Evolutionary conservation across 2,113 vertebrate genomes (phyloP).

Genomic region (Colinus virginianus): DNA sequence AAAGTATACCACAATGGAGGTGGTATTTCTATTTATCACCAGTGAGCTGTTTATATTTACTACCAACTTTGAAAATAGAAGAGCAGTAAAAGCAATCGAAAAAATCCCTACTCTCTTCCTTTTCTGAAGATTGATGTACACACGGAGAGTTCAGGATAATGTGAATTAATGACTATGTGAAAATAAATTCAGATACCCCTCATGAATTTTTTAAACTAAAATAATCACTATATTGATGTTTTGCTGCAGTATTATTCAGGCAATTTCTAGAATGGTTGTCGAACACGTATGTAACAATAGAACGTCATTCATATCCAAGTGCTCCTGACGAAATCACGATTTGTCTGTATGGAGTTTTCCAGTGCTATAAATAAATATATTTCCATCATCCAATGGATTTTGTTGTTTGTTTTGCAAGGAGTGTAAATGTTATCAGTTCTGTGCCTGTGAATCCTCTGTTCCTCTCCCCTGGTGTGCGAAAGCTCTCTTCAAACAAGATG

Average conservation of each 20-base stretch:
- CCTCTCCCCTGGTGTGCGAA: background rate
- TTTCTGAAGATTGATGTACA: background rate
- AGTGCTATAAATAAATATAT: background rate
- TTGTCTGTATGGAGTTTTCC: fast-evolving
- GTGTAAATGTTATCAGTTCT: background rate
- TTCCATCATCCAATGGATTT: background rate
- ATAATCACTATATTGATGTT: background rate
- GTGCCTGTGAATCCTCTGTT: background rate
- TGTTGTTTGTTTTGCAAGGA: background rate
- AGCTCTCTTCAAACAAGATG: too few relatives aligned
- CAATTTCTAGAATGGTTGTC: background rate
- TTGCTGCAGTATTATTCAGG: background rate
- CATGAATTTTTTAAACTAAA: background rate
- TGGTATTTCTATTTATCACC: background rate
- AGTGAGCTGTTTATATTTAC: background rate
- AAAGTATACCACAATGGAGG: background rate
- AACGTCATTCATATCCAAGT: background rate
- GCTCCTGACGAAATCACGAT: background rate
- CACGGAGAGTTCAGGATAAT: background rate
- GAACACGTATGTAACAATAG: background rate
- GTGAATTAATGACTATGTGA: background rate
- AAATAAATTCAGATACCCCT: background rate
- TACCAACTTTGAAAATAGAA: background rate
- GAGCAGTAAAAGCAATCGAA: background rate
- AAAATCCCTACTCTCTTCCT: background rate